A percentile compares a stretch with the other conserved stretches of the same genome.
phyloP scores from a whole-genome alignment of 2,797 vertebrate species.

The Pangasius krempfi region DNA sequence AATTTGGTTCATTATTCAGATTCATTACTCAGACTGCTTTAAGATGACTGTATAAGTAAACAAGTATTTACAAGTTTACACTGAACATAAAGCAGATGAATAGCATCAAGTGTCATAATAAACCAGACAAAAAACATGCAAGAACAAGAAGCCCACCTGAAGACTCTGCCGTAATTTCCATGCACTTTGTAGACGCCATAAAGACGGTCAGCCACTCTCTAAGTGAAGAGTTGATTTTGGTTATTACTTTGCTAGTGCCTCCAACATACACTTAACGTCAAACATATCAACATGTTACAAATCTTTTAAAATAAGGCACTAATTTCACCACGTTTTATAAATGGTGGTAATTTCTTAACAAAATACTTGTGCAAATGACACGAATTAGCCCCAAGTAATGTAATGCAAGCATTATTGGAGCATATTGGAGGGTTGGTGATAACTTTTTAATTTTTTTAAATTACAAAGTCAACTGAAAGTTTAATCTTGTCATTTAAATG shows the following conservation, averaged over 20 bases:
- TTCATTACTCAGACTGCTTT: not conserved
- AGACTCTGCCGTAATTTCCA: slow-evolving; percentile 95
- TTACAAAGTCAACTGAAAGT: not conserved
- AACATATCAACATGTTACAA: not conserved
- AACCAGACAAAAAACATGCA: not conserved
- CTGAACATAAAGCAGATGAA: not conserved
- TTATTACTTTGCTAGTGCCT: slow-evolving; percentile 18
- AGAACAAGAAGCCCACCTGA: slow-evolving; percentile 85
- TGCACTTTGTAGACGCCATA: slow-evolving; percentile 98
- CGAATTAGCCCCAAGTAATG: not conserved
- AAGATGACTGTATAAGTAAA: not conserved
- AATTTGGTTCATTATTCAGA: not conserved
- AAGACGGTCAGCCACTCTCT: slow-evolving; percentile 93
- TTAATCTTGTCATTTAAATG: not conserved
- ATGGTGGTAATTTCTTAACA: not conserved
- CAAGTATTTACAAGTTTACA: not conserved
- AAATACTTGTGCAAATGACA: not conserved
- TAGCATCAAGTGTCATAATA: not conserved
- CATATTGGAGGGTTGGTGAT: not conserved
- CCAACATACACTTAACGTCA: not conserved
- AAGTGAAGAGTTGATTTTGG: slow-evolving; percentile 51
- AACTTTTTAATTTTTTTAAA: not conserved
- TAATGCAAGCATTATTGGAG: not conserved
- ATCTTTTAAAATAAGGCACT: not conserved
- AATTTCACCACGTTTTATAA: not conserved